Base-by-base conservation (phyloP, 1,140 invertebrate genomes). In the Bradynema listronoti region DNA sequence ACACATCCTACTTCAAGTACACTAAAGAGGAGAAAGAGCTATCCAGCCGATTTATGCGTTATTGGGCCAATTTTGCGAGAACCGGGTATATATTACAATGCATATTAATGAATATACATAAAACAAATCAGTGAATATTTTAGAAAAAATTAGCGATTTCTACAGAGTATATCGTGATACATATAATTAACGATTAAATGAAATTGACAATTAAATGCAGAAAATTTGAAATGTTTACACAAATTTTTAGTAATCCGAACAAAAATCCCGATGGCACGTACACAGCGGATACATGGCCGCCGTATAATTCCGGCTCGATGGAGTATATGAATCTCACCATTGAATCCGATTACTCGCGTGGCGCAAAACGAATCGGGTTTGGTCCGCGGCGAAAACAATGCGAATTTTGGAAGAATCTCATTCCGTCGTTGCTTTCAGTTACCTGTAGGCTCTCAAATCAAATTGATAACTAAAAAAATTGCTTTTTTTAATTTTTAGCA, bases 61-160 rank as follows among this genome's bases (percentile, higher is more conserved):
- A 92, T 80, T 94, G 90, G 64, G 87, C 89, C 0, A 95, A 94
- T 79, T 95, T 95, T 78, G 90, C 90, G 5, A 90, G 89, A 83
- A 89, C 88, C 54, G 91, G 91, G 87, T 91, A 81, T 41, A 54
- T 68, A 25, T 6, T 33, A 39, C 46, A 39, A 11, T 39, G 36
- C 36, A 47, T 7, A 7, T 6, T 36, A 16, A 11, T 56, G 9
- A 9, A 36, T 16, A 63, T 16, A 39, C 36, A 11, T 39, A 39
- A 19, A 11, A 39, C 36, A 39, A 39, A 39, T 11, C 22, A 25
- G 3, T 2, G 1, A 14, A 46, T 55, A 3, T 4, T 27, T 27
- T 32, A 7, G 32, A 56, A n/a, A 2, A 7, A 1, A 49, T 19
- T 9, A 47, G 29, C 1, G 5, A 45, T 1, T 54, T 9, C 16